Base-by-base conservation (phyloP, 2,113 vertebrate genomes). In the Lutjanus erythropterus region DNA sequence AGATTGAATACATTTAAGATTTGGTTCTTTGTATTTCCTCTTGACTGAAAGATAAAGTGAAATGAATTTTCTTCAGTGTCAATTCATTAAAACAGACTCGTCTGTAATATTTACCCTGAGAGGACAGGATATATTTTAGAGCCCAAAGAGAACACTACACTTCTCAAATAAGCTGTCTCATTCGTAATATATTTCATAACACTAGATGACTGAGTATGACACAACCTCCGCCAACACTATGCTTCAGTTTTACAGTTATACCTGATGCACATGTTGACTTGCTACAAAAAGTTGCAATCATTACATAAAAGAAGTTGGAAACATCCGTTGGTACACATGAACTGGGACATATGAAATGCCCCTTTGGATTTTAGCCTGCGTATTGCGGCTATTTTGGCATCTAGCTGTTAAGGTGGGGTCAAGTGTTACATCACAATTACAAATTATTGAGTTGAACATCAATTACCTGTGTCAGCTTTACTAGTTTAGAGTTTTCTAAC, bases 1-100 rank as follows among this genome's bases (percentile, higher is more conserved):
- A 23, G 18, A 66, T 37, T 69, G 23, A 69, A 71, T 5, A 31
- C 11, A 37, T 5, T 76, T 73, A 60, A 25, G 31, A 61, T 29
- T 53, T 21, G 19, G 6, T 59, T 37, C 25, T 47, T 53, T 56
- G 14, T 21, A 33, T 72, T 67, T 73, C 23, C 4, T 73, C 16
- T 67, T 25, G n/a, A 15, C 12, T 39, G 11, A 37, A 35, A 37
- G 5, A 12, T 59, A 6, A 21, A 11, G 9, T 59, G 10, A 59
- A 33, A 35, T 58, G 1, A 37, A 12, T 58, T 21, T 60, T 11
- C 6, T 60, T n/a, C 9, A 29, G 21, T 21, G 6, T 14, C 15
- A 33, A 1, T 66, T 65, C 1, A 66, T 81, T 70, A 15, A 60
- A 72, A 52, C 5, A 5, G 21, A 47, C 6, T 27, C 1, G 21